Base-by-base conservation (phyloP, 2,113 vertebrate genomes). In the Saccopteryx bilineata region DNA sequence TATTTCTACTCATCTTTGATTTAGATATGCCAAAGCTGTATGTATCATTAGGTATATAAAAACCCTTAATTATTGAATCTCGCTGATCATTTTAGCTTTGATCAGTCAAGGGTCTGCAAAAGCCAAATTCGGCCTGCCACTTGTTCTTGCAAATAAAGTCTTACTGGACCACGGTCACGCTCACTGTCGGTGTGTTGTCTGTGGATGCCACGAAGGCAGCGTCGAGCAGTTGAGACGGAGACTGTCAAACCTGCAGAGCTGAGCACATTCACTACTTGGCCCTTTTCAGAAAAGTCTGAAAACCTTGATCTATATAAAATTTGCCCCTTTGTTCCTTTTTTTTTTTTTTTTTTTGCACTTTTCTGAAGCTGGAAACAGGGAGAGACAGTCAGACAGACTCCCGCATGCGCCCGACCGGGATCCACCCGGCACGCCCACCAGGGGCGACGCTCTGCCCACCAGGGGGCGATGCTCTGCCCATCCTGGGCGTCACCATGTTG, bases 101-200 rank as follows among this genome's bases (percentile, higher is more conserved):
- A 69, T 79, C 33, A 60, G 60, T 33, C 54, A 79, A 15, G 63
- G 11, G 14, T 69, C 33, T 24, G 11, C 66, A 75, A 85, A 85
- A n/a, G 23, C 23, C 54, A 48, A 80, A 65, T 31, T 2, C 33
- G 17, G 46, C 28, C 66, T 1, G 10, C 63, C 58, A 52, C 54
- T 58, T 87, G 24, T n/a, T 81, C 79, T 76, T 84, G n/a, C 80
- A 75, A 69, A 95, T 58, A 58, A 72, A 84, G 76, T 33, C 93
- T 65, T 79, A 83, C 5, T 15, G 74, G 63, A 48, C 86, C 39
- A 48, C 6, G 4, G 46, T 19, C 66, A 46, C 1, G 15, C 2
- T 78, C 54, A 12, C 5, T 79, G 21, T 33, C 50, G 15, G 13
- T 5, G 9, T 52, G 10, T 5, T 39, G 26, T 61, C 65, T 39